These are phyloP conservation scores for Neoniphon sammara DNA, from an alignment of 2,797 vertebrate species.

Conservation along the genomic window DNA sequence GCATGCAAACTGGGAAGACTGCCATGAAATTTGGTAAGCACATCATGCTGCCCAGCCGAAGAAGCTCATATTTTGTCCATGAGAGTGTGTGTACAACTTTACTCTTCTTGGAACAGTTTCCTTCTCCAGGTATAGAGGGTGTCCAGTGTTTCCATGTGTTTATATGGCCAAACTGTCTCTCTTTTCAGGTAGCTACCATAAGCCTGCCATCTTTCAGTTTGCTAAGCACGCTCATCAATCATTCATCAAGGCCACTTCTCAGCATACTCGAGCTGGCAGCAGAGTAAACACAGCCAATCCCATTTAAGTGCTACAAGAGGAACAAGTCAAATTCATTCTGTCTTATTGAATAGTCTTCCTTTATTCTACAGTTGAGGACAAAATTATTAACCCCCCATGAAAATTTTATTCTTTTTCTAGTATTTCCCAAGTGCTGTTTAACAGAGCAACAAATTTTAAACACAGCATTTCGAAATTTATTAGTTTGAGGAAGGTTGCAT, in stretches of 20 bases:
- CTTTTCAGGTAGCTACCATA: conserved; percentile 13
- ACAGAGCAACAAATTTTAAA: no score
- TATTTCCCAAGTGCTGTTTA: no score
- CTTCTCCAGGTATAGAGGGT: conserved; percentile 13
- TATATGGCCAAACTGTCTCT: background rate
- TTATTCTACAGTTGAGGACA: no score
- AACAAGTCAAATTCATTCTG: conserved; percentile 33
- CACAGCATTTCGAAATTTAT: no score
- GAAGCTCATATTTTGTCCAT: background rate
- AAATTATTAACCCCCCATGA: no score
- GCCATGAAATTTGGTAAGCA: no score
- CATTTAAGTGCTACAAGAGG: conserved; percentile 31
- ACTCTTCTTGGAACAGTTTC: background rate
- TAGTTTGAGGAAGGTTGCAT: no score
- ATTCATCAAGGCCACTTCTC: conserved; percentile 38
- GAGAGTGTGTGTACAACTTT: no score
- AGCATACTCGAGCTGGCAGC: conserved; percentile 37
- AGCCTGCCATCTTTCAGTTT: conserved; percentile 17
- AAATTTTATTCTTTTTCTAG: no score
- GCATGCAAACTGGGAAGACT: no score
- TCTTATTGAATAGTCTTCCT: conserved; percentile 1
- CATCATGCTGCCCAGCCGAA: background rate
- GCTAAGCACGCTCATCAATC: conserved; percentile 44
- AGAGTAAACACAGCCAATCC: conserved; percentile 40
- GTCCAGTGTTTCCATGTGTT: conserved; percentile 21